Base-by-base conservation (phyloP, 2,113 vertebrate genomes). In the Hystrix cristata region DNA sequence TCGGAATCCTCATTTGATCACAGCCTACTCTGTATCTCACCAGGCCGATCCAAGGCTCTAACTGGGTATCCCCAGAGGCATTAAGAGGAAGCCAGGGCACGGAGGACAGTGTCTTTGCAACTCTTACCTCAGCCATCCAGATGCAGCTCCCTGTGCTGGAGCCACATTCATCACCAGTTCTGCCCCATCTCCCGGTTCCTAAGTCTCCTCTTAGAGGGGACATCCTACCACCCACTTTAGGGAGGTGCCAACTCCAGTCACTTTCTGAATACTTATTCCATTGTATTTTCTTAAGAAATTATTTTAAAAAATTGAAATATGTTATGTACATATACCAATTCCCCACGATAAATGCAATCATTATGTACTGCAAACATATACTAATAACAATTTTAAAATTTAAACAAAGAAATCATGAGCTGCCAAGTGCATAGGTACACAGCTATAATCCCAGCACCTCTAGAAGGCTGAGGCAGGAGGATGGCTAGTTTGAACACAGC, bases 201-300 rank as follows among this genome's bases (percentile, higher is more conserved):
- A 31, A 64, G 51, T 59, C 53, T 19, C 55, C 7, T 87, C 65
- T 57, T 15, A 12, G 29, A 60, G 43, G 64, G 12, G 19, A 83
- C 48, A 53, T 64, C 43, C 72, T 4, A 0, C 31, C 65, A 71
- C 91, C 11, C 34, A 59, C 5, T 51, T 48, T 51, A 64, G 15
- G 21, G 3, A 4, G 18, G 5, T 15, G 0, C 46, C 90, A 76
- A n/a, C n/a, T 9, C 1, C 2, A 25, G 34, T 60, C 18, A 15
- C 64, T 43, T 69, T 91, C 62, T 57, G 86, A 71, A 64, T 7
- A 7, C 65, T 43, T 4, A 1, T 4, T 53, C 57, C 65, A 62
- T 53, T 80, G 29, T n/a, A 16, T 27, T 69, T 92, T 90, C 80
- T 92, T 7, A 71, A 86, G 87, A 29, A 80, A 64, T 74, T 74